Percentiles rank a stretch among this genome's conserved stretches.
These are phyloP conservation scores for Torymus tubicola DNA, from an alignment of 2,888 invertebrate species.

Conservation along the genomic window DNA sequence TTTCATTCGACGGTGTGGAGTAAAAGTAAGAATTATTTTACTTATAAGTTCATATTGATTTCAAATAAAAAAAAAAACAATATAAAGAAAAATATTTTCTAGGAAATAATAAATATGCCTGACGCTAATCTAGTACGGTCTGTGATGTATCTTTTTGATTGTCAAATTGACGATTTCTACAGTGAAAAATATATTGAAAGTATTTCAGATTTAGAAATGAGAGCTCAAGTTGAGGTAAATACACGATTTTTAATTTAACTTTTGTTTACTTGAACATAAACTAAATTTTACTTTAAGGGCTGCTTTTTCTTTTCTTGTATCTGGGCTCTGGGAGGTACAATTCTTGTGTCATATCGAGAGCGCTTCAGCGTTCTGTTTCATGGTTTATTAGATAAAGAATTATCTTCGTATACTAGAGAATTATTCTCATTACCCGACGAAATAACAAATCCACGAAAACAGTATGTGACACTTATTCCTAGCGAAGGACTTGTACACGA, in stretches of 20 bases:
- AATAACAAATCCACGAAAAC: slow-evolving; percentile 78
- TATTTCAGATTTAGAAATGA: slow-evolving; percentile 86
- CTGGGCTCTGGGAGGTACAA: slow-evolving; percentile 93
- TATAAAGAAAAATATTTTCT: slow-evolving; percentile 32
- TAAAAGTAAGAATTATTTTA: slow-evolving; percentile 77
- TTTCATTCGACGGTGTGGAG: slow-evolving; percentile 85
- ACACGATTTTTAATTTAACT: slow-evolving; percentile 42
- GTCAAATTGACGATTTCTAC: slow-evolving; percentile 90
- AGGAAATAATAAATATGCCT: slow-evolving; percentile 92
- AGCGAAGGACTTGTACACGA: slow-evolving; percentile 90
- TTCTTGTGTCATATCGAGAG: slow-evolving; percentile 84
- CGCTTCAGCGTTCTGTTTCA: slow-evolving; percentile 86
- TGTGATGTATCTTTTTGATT: slow-evolving; percentile 91
- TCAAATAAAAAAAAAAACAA: too few species aligned
- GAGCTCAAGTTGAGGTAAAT: slow-evolving; percentile 88
- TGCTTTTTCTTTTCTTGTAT: slow-evolving; percentile 94
- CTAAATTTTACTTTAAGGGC: slow-evolving; percentile 79
- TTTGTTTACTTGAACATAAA: background rate
- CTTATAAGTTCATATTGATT: too few species aligned
- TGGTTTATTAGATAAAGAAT: slow-evolving; percentile 88
- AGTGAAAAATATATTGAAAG: slow-evolving; percentile 85
- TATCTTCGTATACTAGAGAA: slow-evolving; percentile 82
- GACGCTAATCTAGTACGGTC: slow-evolving; percentile 89
- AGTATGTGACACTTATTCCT: slow-evolving; percentile 90
- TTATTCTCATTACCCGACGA: slow-evolving; percentile 78